Base-by-base conservation (phyloP, 1,140 invertebrate species). In the Dendrolimus punctatus region DNA sequence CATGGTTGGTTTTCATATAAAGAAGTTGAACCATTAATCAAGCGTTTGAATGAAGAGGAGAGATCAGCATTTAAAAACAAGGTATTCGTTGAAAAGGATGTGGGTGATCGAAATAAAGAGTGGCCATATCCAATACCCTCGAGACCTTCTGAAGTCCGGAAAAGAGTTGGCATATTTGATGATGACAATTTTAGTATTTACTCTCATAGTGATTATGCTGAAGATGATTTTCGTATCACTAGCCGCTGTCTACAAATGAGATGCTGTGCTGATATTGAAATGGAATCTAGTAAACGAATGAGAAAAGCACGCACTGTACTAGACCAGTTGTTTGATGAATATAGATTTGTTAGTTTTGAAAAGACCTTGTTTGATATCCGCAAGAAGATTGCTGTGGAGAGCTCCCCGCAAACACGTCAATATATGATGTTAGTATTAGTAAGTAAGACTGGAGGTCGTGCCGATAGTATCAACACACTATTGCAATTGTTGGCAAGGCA, bases 371-470 rank as follows among this genome's bases (percentile, higher is more conserved):
- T 55, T 8, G 76, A 83, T 39, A 53, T 83, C 2, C 57, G 47
- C 4, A 69, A 64, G 41, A 62, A 60, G 1, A 50, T 83, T 10
- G 46, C 49, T 41, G 55, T 55, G 1, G 76, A 76, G 39, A 60
- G 56, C 57, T 66, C 63, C 2, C 50, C 66, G 2, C 56, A 79
- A 41, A 71, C 64, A 6, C 59, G 80, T 23, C 61, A 71, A 10
- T 70, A 69, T 45, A 79, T 80, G 46, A 61, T 80, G 43, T 55
- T 79, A 3, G 76, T 83, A 5, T 58, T 83, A 10, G 68, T 83
- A 4, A 83, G 77, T 60, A 83, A 83, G 56, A 68, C 62, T 41
- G 76, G 76, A 8, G 65, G 69, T 5, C 56, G 64, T 36, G 54
- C 59, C 7, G 57, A 63, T 6, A 60, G 66, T 42, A 57, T 80